Evolutionary conservation across 2,113 vertebrate species (phyloP).

Genomic region (Tetrao urogallus): DNA sequence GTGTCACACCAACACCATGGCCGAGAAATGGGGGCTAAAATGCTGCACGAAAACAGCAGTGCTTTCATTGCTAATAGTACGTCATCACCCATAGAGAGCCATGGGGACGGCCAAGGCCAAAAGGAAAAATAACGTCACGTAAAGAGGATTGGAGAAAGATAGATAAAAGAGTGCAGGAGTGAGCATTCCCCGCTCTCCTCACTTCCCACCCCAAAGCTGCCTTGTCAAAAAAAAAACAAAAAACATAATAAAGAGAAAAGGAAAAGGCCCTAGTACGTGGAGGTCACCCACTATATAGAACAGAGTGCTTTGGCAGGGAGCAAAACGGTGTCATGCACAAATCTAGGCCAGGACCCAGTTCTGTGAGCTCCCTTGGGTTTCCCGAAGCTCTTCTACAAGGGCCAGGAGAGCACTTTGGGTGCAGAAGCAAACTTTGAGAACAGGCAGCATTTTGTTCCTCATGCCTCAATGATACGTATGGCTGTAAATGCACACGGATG

Average conservation of each 20-base stretch:
- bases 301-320: not conserved
- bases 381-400: conserved; percentile 7
- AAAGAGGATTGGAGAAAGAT: not conserved
- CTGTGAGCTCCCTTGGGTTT: conserved; percentile 38
- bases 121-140: not conserved
- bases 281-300: conserved; percentile 50
- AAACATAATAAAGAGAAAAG: not conserved
- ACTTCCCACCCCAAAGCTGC: not conserved
- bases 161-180: not conserved
- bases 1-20: conserved; percentile 49
- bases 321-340: conserved; percentile 37
- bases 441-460: not conserved
- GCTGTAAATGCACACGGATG: no score
- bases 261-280: not conserved
- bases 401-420: not conserved
- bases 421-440: not conserved
- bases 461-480: fast-evolving
- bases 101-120: conserved; percentile 41
- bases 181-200: not conserved
- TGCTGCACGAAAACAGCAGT: not conserved
- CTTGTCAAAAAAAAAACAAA: not conserved
- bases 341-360: conserved; percentile 45
- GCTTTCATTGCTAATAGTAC: conserved; percentile 53
- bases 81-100: conserved; percentile 34
- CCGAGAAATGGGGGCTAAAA: no score